A percentile compares a stretch with the other conserved stretches of the same genome.
Evolutionary conservation across 2,113 vertebrate genomes (phyloP).

Genomic region (Egretta garzetta): DNA sequence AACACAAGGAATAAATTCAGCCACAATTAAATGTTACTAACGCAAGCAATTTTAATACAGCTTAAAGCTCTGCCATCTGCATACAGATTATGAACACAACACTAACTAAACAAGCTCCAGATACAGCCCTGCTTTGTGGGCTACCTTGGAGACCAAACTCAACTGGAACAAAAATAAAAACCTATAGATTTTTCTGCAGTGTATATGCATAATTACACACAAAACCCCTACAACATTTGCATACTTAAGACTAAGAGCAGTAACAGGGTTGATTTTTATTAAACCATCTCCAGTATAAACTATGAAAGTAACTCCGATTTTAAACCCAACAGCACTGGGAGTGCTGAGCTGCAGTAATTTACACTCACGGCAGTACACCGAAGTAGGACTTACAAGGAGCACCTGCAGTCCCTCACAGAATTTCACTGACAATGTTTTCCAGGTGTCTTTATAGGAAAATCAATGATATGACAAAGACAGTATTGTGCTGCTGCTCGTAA

Average conservation of each 20-base stretch:
- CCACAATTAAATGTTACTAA: constrained; percentile 66
- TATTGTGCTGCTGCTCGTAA: not conserved
- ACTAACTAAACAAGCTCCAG: not conserved
- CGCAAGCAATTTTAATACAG: constrained; percentile 66
- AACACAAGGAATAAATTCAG: constrained; percentile 69
- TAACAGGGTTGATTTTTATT: not conserved
- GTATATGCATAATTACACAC: not conserved
- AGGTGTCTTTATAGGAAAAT: not conserved
- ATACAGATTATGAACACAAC: not conserved
- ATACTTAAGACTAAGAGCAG: not conserved
- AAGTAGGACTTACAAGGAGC: not conserved
- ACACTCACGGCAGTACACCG: not conserved
- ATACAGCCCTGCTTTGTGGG: not conserved
- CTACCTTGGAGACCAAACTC: not conserved
- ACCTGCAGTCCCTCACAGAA: not conserved
- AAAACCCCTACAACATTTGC: not conserved
- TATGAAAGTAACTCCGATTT: not conserved
- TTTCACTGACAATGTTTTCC: not conserved
- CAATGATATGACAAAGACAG: not conserved
- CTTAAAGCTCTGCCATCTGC: constrained; percentile 62
- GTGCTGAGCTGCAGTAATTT: not conserved
- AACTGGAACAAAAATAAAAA: not conserved
- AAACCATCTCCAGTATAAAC: not conserved
- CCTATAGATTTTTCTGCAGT: not conserved
- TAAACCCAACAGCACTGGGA: not conserved